Conservation (phyloP, 64 coral and sea anemone genomes). For the Actinia equina region DNA sequence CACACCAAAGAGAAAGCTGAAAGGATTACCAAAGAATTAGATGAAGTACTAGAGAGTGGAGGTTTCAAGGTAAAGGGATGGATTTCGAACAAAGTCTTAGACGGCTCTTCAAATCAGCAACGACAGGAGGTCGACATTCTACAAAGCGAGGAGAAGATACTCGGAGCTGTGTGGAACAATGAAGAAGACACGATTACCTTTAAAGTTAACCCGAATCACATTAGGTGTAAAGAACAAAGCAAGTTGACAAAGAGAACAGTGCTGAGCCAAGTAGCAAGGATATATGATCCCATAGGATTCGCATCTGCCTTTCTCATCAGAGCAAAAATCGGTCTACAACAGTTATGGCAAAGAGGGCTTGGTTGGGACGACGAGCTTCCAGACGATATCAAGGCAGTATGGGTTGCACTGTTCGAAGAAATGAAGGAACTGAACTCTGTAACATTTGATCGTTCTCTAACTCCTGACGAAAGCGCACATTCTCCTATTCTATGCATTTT, state of each 20-base stretch:
- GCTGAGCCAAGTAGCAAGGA: constrained; percentile 29
- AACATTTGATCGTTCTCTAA: constrained; percentile 13
- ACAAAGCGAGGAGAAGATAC: constrained; percentile 9
- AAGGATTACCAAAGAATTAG: too few species aligned
- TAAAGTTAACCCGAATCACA: background rate
- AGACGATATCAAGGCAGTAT: background rate
- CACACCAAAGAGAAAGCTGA: background rate
- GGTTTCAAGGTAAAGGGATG: too few species aligned
- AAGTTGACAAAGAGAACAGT: constrained; percentile 45
- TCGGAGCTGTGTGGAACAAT: constrained; percentile 34
- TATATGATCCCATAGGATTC: constrained; percentile 48
- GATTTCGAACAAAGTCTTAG: too few species aligned
- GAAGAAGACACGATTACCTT: constrained; percentile 18
- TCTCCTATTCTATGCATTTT: constrained; percentile 18
- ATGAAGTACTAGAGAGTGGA: too few species aligned
- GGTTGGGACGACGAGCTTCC: background rate
- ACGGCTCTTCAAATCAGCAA: too few species aligned
- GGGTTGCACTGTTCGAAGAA: constrained; percentile 16
- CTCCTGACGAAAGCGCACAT: background rate
- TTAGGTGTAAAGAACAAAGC: background rate
- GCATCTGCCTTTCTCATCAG: constrained; percentile 30
- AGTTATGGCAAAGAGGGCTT: constrained; percentile 28
- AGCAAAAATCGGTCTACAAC: constrained; percentile 41
- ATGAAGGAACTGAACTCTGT: constrained; percentile 29
- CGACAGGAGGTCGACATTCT: too few species aligned